Conservation (phyloP, 2,888 invertebrate species). For the Drosophila paranaensis region DNA sequence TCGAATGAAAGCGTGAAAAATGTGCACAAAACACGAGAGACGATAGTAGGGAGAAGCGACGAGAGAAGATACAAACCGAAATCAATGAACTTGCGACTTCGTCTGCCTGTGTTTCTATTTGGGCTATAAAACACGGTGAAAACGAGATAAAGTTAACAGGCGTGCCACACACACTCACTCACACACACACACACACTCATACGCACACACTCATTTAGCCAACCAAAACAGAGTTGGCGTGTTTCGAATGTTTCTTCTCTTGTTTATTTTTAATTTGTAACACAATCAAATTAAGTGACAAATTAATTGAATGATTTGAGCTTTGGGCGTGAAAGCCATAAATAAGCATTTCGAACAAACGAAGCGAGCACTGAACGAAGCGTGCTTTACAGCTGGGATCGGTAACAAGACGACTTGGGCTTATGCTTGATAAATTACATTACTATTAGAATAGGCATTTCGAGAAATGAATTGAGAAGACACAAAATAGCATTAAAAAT, state of each 20-base stretch:
- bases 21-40: constrained; percentile 42
- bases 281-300: constrained; percentile 72
- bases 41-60: constrained; percentile 20
- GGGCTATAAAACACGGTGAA: constrained; percentile 64
- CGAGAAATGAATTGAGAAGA: too few relatives aligned
- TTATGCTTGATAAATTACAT: neutral
- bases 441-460: neutral
- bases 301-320: constrained; percentile 67
- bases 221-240: constrained; percentile 69
- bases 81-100: constrained; percentile 68
- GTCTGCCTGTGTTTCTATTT: neutral
- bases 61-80: constrained; percentile 36
- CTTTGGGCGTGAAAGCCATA: constrained; percentile 61
- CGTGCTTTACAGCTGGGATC: neutral
- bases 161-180: constrained; percentile 11
- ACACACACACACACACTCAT: constrained; percentile 10
- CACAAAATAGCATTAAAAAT: too few relatives aligned
- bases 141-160: constrained; percentile 57
- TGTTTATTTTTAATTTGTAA: constrained; percentile 25
- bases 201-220: constrained; percentile 27
- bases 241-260: constrained; percentile 33
- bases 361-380: neutral
- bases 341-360: constrained; percentile 45
- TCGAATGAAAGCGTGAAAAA: constrained; percentile 74
- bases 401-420: neutral